Base-by-base conservation (phyloP, 2,888 invertebrate species). In the Leptura quadrifasciata region DNA sequence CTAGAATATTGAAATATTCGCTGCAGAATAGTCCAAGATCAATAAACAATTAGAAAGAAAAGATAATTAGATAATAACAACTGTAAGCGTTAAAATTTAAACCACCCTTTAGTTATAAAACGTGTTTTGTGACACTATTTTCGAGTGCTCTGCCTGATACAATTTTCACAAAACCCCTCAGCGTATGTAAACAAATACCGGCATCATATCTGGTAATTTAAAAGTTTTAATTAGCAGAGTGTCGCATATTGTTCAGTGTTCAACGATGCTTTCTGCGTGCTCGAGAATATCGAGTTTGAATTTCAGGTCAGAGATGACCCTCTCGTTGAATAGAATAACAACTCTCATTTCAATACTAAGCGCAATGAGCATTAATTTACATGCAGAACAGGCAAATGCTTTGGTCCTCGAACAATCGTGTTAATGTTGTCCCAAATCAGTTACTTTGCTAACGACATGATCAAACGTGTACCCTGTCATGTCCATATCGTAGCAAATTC, bases 321-420 rank as follows among this genome's bases (percentile, higher is more conserved):
- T 74, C 61, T 74, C 31, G 61, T 15, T 31, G 63, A 74, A 52
- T 27, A 31, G 74, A 74, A 67, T 74, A 69, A 74, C 74, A 69
- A 60, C 74, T 74, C 74, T 69, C 61, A 63, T 74, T 74, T 74
- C 74, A 74, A 74, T 68, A 63, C 55, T 35, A 54, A 57, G 74
- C 68, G 74, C 69, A 69, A 61, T 74, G 61, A 74, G 74, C 63
- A 63, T 74, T 74, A 74, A 74, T 74, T 74, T 74, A 74, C 74
- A 74, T 74, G 64, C 67, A 55, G 74, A 63, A 74, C 52, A 35
- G 74, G 69, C 69, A 63, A 74, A 69, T 57, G 74, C 69, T 69
- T 63, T 69, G 63, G 74, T 27, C 61, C 69, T 74, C 60, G 68
- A 72, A 74, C 69, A 74, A 69, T 74, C 74, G 69, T 27, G 74